phyloP scores from a whole-genome alignment of 1,140 invertebrate species.

The Drosophila parabipectinata region DNA sequence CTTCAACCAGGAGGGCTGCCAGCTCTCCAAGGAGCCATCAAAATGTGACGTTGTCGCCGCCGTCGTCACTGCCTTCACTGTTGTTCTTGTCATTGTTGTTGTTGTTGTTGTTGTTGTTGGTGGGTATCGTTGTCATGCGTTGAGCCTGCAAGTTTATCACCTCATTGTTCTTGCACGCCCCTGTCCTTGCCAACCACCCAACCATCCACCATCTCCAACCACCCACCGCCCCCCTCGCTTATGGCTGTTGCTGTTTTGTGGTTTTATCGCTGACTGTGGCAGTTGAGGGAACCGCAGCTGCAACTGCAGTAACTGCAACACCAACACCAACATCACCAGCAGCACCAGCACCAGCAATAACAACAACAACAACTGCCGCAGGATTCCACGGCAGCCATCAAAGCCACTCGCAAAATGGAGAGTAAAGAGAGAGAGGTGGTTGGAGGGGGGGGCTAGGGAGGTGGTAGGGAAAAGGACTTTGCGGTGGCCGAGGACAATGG shows the following conservation, averaged over 20 bases:
- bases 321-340: background rate
- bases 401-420: conserved; percentile 21
- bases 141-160: conserved; percentile 82
- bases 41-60: conserved; percentile 59
- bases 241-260: conserved; percentile 53
- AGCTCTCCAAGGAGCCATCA: conserved; percentile 76
- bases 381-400: conserved; percentile 28
- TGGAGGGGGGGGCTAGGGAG: too few relatives aligned
- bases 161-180: conserved; percentile 79
- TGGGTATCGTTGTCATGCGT: conserved; percentile 68
- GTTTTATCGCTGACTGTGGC: conserved; percentile 52
- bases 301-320: conserved; percentile 34
- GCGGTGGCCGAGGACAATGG: conserved; percentile 45
- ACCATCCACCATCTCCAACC: too few relatives aligned
- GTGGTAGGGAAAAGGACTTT: conserved; percentile 8
- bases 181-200: conserved; percentile 39
- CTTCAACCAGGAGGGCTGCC: conserved; percentile 35
- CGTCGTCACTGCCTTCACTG: background rate
- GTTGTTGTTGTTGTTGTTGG: conserved; percentile 28
- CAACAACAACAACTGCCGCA: conserved; percentile 24
- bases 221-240: conserved; percentile 1
- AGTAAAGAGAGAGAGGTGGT: background rate
- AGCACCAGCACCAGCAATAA: conserved; percentile 4
- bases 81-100: conserved; percentile 5
- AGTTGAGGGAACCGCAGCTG: conserved; percentile 50